Evolutionary conservation across 2,113 vertebrate species (phyloP), one percentile per base, ranked within the genome.

Genomic region (Acinonyx jubatus): DNA sequence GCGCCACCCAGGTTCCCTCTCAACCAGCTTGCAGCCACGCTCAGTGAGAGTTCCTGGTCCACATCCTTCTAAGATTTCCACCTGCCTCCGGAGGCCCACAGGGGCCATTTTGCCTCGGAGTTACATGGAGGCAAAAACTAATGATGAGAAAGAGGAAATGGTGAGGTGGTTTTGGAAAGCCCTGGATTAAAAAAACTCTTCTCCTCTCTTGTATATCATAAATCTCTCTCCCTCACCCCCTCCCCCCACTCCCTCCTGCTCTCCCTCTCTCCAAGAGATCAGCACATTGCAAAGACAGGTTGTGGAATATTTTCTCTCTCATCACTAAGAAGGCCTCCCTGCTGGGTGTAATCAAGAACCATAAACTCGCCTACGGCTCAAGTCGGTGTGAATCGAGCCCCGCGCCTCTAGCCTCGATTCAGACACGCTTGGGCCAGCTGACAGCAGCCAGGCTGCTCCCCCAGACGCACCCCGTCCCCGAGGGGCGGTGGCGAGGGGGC

Each of bases 331-430:
- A 98, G 98, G 98, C 96, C 65, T 87, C 98, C 98, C 99, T 95
- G 98, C 98, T 99, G 99, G 91, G 98, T 98, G 98, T 87, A 99
- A 98, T 98, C 98, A 98, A 98, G 98, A 97, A 55, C 98, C 95
- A 88, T 91, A 97, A 98, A 96, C 97, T 94, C 79, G 65, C 94
- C 93, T 91, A 36, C 65, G 76, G 96, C 96, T 97, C 50, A n/a
- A 89, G 95, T 55, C 84, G 33, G 84, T 36, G 85, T 23, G 90
- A 97, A 96, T 96, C 0, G 61, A 98, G 94, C 96, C n/a, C 50
- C 25, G 86, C 94, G 88, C 82, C 5, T 61, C n/a, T 96, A 1
- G n/a, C 95, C 68, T 16, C 0, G 18, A 95, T 96, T 94, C 97
- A 96, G 98, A 79, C 27, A 74, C 0, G 3, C 0, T n/a, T n/a